Base-by-base conservation (phyloP, 2,888 invertebrate species). In the Tyria jacobaeae region DNA sequence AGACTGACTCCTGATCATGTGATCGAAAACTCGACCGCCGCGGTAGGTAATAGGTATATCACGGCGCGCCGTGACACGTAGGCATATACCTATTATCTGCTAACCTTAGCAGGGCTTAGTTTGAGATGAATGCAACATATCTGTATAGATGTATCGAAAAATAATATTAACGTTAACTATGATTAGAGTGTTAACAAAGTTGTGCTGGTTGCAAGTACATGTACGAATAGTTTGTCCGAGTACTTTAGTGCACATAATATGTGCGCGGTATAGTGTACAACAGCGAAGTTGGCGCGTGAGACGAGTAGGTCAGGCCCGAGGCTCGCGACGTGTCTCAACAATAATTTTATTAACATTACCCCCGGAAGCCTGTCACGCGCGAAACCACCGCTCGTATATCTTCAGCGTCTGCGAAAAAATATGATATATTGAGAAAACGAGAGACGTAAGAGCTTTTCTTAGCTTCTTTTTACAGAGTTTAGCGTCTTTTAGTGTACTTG, bases 291-390 rank as follows among this genome's bases (percentile, higher is more conserved):
- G 64, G 60, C 71, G 70, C 78, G 62, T 60, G 37, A 68, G 62
- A 60, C 66, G 85, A 83, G 83, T 86, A 87, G 90, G 91, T 90
- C 89, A 87, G 85, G 79, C 78, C 66, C 57, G 69, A 50, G 69
- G 75, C 75, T 74, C 59, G 73, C 82, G 86, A 90, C 90, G 91
- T 91, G 92, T 91, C 90, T 84, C 86, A 86, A 92, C 91, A 92
- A 91, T 93, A 92, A 93, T 93, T 93, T 93, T 93, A 94, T 94
- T 93, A 93, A 94, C 92, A 94, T 92, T 90, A 88, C 89, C 89
- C 90, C 86, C 87, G 81, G 86, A 91, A 90, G 90, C 85, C 88
- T 90, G 93, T 92, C 93, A 94, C 92, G 91, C 89, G 85, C 92
- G 90, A 82, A 85, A 87, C 91, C 89, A 78, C 85, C 83, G 89